Percentiles rank a stretch among this genome's conserved stretches.
These are phyloP conservation scores for Balearica regulorum DNA, from an alignment of 2,797 vertebrate species.

Conservation along the genomic window DNA sequence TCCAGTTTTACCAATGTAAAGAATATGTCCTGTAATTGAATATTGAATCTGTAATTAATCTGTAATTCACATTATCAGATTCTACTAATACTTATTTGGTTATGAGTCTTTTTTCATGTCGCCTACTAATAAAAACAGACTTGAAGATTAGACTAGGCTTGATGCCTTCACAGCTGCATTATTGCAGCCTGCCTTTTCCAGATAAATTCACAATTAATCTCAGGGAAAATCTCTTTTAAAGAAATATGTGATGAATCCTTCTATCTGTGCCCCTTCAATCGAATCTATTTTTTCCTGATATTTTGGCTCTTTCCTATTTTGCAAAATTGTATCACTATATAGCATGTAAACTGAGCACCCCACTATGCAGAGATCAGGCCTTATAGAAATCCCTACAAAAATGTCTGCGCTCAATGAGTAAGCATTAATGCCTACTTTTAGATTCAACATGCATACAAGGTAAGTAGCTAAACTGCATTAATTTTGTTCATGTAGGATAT, in stretches of 20 bases:
- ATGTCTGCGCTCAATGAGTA: background rate
- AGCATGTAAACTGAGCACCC: background rate
- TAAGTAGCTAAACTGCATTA: background rate
- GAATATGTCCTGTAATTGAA: background rate
- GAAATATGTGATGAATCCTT: background rate
- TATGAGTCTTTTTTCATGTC: background rate
- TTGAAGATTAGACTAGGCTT: background rate
- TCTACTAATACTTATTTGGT: background rate
- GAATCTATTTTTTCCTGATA: background rate
- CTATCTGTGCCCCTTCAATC: background rate
- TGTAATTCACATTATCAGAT: background rate
- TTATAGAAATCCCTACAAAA: background rate
- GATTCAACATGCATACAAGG: background rate
- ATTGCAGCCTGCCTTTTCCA: background rate
- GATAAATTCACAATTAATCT: background rate
- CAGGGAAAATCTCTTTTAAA: background rate
- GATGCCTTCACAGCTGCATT: background rate
- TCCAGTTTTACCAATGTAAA: background rate
- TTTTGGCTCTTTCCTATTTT: background rate
- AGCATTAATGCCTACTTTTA: background rate
- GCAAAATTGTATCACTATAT: background rate
- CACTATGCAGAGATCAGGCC: background rate
- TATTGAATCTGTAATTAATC: background rate
- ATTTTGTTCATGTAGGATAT: background rate
- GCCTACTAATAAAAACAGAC: background rate